Evolutionary conservation across 2,113 vertebrate genomes (phyloP), one percentile per base, ranked within the genome.

Genomic region (Ardeotis arabs): DNA sequence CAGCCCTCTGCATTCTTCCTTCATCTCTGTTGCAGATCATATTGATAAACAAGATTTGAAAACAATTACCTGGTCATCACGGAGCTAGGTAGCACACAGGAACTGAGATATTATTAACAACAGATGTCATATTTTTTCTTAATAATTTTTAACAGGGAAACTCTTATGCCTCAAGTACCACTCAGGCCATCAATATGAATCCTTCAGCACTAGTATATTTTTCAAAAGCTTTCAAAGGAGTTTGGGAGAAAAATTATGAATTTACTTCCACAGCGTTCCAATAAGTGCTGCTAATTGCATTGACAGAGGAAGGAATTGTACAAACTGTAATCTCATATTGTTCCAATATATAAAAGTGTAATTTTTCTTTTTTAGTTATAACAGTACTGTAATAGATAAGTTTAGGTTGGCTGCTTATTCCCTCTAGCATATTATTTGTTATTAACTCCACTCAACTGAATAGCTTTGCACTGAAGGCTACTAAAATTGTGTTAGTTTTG

Each of bases 1-100:
- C 85, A 84, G 62, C 80, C 53, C 58, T 93, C 88, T 79, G 77
- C 13, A 3, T 75, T 73, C 60, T 62, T 89, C 87, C 89, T 94
- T 95, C 94, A 92, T 91, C 95, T 90, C 92, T 84, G 69, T 11
- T 59, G 81, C 58, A 89, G 64, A 85, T 55, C 9, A 2, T 41
- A 87, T 22, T 50, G 75, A 95, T 86, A 91, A 96, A 92, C 77
- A 93, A 69, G 63, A 75, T 72, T 82, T 80, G 50, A 85, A 95
- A 91, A 77, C 59, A 90, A 74, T 80, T 64, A 96, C 69, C 76
- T 92, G 56, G 39, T 58, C 75, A 85, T 49, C 60, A 84, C 3
- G 1, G 56, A 6, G 4, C 1, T 67, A n/a, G 37, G 85, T 3
- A 70, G 44, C 41, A 59, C 33, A 63, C 1, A 69, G n/a, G 29